phyloP scores from a whole-genome alignment of 2,113 vertebrate species.

The Lepisosteus oculatus region DNA sequence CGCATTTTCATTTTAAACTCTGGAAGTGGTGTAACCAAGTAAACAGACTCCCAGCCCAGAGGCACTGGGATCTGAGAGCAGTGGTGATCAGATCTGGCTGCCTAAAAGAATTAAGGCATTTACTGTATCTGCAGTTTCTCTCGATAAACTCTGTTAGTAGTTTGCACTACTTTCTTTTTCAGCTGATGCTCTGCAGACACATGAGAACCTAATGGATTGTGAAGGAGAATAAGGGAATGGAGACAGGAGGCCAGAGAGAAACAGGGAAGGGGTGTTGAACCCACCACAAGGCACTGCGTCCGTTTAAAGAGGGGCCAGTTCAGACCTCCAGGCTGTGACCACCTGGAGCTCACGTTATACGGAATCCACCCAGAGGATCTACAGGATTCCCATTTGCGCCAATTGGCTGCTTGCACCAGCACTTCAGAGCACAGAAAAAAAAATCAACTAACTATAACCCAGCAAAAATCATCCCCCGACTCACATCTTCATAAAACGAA shows the following conservation, averaged over 20 bases:
- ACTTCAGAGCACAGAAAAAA: too few relatives aligned
- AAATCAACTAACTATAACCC: too few relatives aligned
- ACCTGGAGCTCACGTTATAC: too few relatives aligned
- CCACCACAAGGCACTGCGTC: too few relatives aligned
- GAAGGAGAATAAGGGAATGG: not conserved
- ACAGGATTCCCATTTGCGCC: too few relatives aligned
- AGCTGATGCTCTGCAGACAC: not conserved
- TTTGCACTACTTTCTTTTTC: not conserved
- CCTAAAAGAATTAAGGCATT: conserved; percentile 7
- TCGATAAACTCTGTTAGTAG: not conserved
- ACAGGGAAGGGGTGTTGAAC: too few relatives aligned
- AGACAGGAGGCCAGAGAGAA: not conserved
- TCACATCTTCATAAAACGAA: too few relatives aligned
- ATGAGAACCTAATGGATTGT: not conserved
- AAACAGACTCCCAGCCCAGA: not conserved
- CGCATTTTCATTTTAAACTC: not conserved
- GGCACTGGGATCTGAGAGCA: not conserved
- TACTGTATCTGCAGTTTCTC: not conserved
- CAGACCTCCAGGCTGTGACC: too few relatives aligned
- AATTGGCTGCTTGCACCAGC: too few relatives aligned
- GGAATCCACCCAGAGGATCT: too few relatives aligned
- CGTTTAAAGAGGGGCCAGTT: too few relatives aligned
- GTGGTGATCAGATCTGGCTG: conserved; percentile 3
- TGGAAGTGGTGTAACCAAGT: not conserved
- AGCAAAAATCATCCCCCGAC: too few relatives aligned